Percentiles rank a stretch among this genome's conserved stretches.
phyloP scores from a whole-genome alignment of 2,113 vertebrate species.

The Indri indri region DNA sequence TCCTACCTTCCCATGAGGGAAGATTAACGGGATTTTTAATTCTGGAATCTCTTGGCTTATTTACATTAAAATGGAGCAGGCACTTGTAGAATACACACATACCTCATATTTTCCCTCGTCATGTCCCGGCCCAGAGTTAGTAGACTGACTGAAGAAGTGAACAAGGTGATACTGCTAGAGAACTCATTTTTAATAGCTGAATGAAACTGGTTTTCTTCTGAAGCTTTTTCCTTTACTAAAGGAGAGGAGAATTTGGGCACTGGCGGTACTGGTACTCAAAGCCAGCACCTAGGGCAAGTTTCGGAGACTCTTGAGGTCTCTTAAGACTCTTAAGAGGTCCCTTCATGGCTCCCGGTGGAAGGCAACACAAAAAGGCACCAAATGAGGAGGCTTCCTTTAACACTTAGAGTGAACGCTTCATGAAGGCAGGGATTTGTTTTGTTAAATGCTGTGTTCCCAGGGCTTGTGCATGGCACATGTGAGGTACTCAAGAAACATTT shows the following conservation, averaged over 20 bases:
- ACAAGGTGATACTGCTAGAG: background rate
- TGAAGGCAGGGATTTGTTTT: background rate
- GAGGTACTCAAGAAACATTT: background rate
- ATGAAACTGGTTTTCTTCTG: background rate
- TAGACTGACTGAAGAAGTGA: background rate
- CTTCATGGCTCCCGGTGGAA: background rate
- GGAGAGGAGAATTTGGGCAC: background rate
- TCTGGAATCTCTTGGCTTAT: background rate
- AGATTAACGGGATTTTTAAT: background rate
- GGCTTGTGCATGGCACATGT: background rate
- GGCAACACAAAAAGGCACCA: background rate
- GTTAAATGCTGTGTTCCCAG: background rate
- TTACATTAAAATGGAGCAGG: background rate
- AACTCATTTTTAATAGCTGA: background rate
- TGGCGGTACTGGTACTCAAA: background rate
- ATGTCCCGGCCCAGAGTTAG: background rate
- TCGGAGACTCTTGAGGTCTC: no score
- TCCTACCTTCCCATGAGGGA: background rate
- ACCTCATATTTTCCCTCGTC: background rate
- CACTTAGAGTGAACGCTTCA: background rate
- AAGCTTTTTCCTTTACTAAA: slow-evolving; percentile 18
- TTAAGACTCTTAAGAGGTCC: background rate
- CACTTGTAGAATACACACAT: background rate
- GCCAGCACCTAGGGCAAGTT: background rate
- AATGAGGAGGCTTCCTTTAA: background rate